Evolutionary conservation across 2,113 vertebrate species (phyloP), one percentile per base, ranked within the genome.

Genomic region (Amphiprion ocellaris): DNA sequence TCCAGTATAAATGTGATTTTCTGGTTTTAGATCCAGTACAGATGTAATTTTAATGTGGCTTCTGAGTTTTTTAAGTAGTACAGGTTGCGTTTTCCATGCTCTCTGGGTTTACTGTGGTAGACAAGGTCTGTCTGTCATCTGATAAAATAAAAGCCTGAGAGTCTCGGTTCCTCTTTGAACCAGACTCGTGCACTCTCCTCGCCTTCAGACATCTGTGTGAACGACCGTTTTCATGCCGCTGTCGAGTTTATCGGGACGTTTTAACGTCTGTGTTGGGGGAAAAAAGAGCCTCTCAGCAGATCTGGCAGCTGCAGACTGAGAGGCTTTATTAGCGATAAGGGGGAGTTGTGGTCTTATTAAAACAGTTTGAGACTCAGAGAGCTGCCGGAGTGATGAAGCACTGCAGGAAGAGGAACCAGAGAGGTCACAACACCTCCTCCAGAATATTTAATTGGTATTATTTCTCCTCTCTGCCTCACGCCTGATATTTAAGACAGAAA

Each of bases 381-480:
- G 39, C 83, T 83, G 85, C 84, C 28, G 82, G 53, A 66, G 61
- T 87, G 90, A 92, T 84, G 84, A 87, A 91, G 81, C 60, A 68
- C 74, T 46, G 72, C 81, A 84, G 84, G 81, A 76, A 67, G 62
- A 76, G 33, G 26, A 26, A 26, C 52, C 71, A 69, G 60, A 65
- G 87, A 89, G 90, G 89, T 90, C 86, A 87, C 56, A 84, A 72
- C 73, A 86, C 72, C 77, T 84, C 72, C 72, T 84, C 78, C 78
- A 55, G 88, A 89, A 84, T 76, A 87, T 91, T 85, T 91, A 89
- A 92, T 89, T 90, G 89, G 85, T 81, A 84, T 83, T 88, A 79
- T 79, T 85, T 78, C 54, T 26, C 49, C 28, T 72, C 63, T 71
- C 16, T 24, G 15, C 41, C 37, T 72, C 52, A 37, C 56, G 44